Evolutionary conservation across 2,113 vertebrate genomes (phyloP), one percentile per base, ranked within the genome.

Genomic region (Sapayoa aenigma): DNA sequence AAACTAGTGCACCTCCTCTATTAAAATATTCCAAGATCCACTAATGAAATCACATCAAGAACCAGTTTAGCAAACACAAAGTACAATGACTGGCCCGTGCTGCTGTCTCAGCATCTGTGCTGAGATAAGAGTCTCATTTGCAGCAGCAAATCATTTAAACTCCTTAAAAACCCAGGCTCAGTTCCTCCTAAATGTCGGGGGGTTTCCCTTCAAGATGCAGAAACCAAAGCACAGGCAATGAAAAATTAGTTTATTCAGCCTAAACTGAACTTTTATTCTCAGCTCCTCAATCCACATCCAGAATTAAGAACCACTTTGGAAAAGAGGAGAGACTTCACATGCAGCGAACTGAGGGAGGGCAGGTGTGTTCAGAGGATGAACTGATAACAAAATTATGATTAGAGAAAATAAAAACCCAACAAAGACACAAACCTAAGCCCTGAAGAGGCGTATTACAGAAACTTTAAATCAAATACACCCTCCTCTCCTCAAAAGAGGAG

Each of bases 301-400:
- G 68, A 27, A 14, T 47, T 15, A 2, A 5, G 31, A 6, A 56
- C 4, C 16, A 3, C 0, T 0, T 22, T 25, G 11, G 49, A 30
- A 9, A 65, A 49, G 3, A 52, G 49, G 27, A 35, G 35, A 42
- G 42, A n/a, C 33, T 1, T 15, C 10, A 41, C 0, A 1, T 11
- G 37, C 24, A 46, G 47, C 1, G 10, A 66, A 0, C 19, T 11
- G 5, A 62, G 71, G 35, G 66, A 65, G 84, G 69, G 58, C 67
- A 94, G 85, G 46, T 50, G 90, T 35, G 69, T 8, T 24, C 28
- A 84, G 31, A 28, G 46, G 1, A 23, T 5, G 3, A 55, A 37
- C 20, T 46, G 42, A 18, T 71, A 18, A 12, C 20, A 30, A 68
- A 55, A 37, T 22, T 17, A 33, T 18, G 21, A 46, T 46, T n/a